A percentile compares a stretch with the other conserved stretches of the same genome.
Evolutionary conservation across 2,113 vertebrate genomes (phyloP).

Genomic region (Trogon melanurus): DNA sequence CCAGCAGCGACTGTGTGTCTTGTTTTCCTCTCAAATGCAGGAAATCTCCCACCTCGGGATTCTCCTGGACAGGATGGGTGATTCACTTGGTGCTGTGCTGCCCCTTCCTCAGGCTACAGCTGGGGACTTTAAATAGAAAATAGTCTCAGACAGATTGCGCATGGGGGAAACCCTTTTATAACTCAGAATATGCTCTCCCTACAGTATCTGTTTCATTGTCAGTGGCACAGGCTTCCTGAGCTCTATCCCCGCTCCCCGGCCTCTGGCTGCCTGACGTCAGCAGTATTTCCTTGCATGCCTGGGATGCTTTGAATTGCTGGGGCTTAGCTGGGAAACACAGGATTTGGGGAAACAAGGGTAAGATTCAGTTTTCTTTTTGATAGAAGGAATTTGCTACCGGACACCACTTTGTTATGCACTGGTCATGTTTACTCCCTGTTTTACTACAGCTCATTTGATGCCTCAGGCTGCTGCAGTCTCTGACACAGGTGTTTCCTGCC

Average conservation of each 20-base stretch:
- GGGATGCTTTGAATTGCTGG: constrained; percentile 45
- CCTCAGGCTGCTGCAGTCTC: background rate
- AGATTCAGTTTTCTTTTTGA: constrained; percentile 1
- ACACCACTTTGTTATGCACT: background rate
- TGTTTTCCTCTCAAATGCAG: constrained; percentile 39
- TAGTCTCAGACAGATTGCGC: constrained; percentile 1
- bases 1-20: background rate
- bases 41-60: constrained; percentile 5
- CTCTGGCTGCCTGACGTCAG: background rate
- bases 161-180: constrained; percentile 37
- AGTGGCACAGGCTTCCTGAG: constrained; percentile 24
- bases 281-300: constrained; percentile 48
- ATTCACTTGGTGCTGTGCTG: background rate
- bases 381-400: background rate
- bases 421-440: background rate
- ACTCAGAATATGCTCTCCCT: background rate
- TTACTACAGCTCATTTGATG: background rate
- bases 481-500: constrained; percentile 44
- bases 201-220: background rate
- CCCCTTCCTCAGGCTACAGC: constrained; percentile 49
- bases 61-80: constrained; percentile 39
- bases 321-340: constrained; percentile 1
- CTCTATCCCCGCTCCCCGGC: background rate
- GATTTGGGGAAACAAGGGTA: constrained; percentile 3
- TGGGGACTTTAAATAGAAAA: constrained; percentile 35